Evolutionary conservation across 2,113 vertebrate genomes (phyloP), one percentile per base, ranked within the genome.

Genomic region (Notothenia rossii): DNA sequence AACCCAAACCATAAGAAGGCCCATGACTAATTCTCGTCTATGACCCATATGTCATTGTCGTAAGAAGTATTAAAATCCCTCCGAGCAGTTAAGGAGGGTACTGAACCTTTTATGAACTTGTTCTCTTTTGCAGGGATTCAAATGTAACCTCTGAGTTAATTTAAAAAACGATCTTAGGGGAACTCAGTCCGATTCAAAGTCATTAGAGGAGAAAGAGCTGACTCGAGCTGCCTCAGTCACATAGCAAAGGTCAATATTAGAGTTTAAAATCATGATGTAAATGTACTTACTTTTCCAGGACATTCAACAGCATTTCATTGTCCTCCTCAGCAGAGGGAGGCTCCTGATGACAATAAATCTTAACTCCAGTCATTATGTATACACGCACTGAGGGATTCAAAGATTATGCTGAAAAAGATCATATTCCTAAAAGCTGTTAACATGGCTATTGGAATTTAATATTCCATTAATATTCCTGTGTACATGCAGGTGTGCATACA

Each of bases 31-130:
- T 15, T 70, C 20, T 69, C 18, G 5, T 43, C 76, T 67, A 1
- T 25, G 65, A 72, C 62, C 66, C 75, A 64, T 81, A 55, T 59
- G 75, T 69, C 63, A 78, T 73, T 75, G 79, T 86, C 66, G 59
- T 70, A 60, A 66, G 75, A 77, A 17, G 65, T 46, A 3, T 53
- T 70, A 20, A 59, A 40, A 40, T 48, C 69, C 51, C 7, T 64
- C 63, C 70, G 60, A 71, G 63, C 54, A 18, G 63, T 62, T 58
- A 63, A 62, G 77, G 36, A 40, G 36, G 67, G 22, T 18, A 9
- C 36, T 49, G 48, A 63, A 79, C 65, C 20, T 58, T 72, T 29
- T 46, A 56, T 59, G 84, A 71, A 60, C 53, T 59, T 10, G 10
- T 54, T 67, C n/a, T 63, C 20, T 17, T 67, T 83, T 48, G 54